These are phyloP conservation scores for Enteromius thamalakanensis DNA, from an alignment of 2,797 vertebrate species.

Conservation along the genomic window DNA sequence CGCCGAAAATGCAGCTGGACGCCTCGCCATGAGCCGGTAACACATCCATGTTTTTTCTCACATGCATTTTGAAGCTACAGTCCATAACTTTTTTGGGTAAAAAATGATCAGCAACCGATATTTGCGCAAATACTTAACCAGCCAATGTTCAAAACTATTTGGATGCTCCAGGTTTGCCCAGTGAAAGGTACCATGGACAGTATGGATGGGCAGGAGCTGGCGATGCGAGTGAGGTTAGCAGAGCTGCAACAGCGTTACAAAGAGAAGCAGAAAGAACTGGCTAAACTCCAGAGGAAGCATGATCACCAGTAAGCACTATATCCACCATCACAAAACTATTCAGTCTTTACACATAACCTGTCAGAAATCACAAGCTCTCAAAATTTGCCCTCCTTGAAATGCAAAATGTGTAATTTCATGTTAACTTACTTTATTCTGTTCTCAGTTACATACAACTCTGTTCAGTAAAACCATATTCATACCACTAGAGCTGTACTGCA, in stretches of 20 bases:
- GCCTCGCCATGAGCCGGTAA: constrained; percentile 91
- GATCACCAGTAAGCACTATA: constrained; percentile 85
- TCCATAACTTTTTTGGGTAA: no score
- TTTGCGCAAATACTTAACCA: no score
- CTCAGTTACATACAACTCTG: background rate
- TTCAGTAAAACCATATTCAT: background rate
- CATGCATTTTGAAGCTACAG: background rate
- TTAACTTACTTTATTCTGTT: background rate
- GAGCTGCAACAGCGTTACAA: constrained; percentile 93
- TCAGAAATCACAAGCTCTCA: background rate
- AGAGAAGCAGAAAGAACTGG: constrained; percentile 94
- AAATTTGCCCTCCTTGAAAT: background rate
- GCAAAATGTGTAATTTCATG: background rate
- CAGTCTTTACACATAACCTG: background rate
- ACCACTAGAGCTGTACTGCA: background rate
- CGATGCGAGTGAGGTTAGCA: constrained; percentile 90
- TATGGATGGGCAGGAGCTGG: constrained; percentile 91
- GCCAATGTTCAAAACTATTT: constrained; percentile 10
- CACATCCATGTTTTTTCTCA: constrained; percentile 48
- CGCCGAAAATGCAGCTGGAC: constrained; percentile 92
- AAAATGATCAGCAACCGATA: no score
- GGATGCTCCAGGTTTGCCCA: constrained; percentile 83
- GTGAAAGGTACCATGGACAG: constrained; percentile 90
- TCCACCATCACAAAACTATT: background rate
- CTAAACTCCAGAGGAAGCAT: constrained; percentile 90